Base-by-base conservation (phyloP, 2,888 invertebrate genomes). In the Candidula unifasciata region DNA sequence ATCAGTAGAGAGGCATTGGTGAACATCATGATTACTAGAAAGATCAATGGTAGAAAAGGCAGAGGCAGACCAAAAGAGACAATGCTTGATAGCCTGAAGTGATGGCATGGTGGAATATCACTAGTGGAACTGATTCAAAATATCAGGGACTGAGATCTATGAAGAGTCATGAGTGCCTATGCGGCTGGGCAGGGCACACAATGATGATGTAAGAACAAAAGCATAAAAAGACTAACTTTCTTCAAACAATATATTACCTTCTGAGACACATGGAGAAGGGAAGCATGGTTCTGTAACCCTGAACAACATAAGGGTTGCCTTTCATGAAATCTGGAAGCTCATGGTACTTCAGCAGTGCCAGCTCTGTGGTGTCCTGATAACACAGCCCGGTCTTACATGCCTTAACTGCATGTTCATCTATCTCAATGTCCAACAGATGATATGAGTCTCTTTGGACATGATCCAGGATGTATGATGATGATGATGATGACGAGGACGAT, bases 221-320 rank as follows among this genome's bases (percentile, higher is more conserved):
- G 18, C 10, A 54, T 21, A 60, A 60, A 6, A 60, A 60, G 21
- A 60, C 60, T 24, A 60, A 60, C 21, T 5, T 60, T 5, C 24
- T 21, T n/a, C 13, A 60, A 60, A 24, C 10, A 6, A 21, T 24
- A 5, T 24, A 60, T 89, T 90, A 97, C 97, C 97, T 98, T 95
- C 97, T 97, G 93, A 93, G 82, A 87, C 93, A 93, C 37, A 90
- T 85, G 57, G 87, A 89, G 71, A 92, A 90, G 30, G 93, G 91
- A 13, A 93, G 89, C 76, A 90, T 95, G 90, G 96, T 96, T 91
- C 98, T 95, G 93, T 98, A 98, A 21, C 98, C 98, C 89, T 96
- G 95, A 86, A 96, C 95, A 89, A 98, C 97, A 92, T 95, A 98
- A 5, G 96, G 96, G 94, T 98, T 98, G 91, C 97, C 97, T 93